Percentiles rank a stretch among this genome's conserved stretches.
Conservation (phyloP, 2,888 invertebrate species). For the Gisinianus flammeolus region DNA sequence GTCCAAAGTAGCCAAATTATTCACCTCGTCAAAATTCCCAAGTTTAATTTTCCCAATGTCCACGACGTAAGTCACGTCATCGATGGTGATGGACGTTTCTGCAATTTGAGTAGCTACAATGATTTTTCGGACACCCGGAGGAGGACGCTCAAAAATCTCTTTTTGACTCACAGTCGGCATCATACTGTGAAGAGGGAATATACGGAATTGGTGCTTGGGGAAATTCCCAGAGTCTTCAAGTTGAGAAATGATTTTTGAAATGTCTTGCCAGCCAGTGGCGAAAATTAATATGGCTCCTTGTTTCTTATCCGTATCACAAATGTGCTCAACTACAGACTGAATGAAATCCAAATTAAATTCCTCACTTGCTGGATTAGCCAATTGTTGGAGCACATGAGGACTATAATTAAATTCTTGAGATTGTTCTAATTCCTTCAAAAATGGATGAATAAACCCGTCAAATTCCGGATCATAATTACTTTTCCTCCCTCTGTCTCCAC, state of each 20-base stretch:
- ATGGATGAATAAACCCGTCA: too few relatives aligned
- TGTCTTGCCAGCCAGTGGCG: constrained; percentile 96
- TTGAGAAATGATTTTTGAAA: constrained; percentile 65
- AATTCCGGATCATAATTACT: constrained; percentile 69
- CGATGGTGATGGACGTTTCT: constrained; percentile 97
- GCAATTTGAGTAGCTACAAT: constrained; percentile 98
- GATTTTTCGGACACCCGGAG: constrained; percentile 82
- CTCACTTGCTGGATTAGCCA: constrained; percentile 83
- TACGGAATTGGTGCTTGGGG: constrained; percentile 71
- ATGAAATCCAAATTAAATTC: constrained; percentile 93
- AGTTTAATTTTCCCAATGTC: constrained; percentile 97
- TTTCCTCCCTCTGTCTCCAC: constrained; percentile 60
- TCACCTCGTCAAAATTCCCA: constrained; percentile 97
- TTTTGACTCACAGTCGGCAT: constrained; percentile 94
- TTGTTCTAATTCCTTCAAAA: constrained; percentile 68
- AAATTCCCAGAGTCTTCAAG: too few relatives aligned
- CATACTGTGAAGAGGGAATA: constrained; percentile 96
- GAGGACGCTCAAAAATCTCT: constrained; percentile 87
- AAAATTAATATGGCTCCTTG: constrained; percentile 92
- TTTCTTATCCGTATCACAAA: constrained; percentile 64
- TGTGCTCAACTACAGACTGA: constrained; percentile 72
- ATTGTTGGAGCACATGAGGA: constrained; percentile 69
- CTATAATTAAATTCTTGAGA: constrained; percentile 64
- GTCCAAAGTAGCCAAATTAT: constrained; percentile 98
- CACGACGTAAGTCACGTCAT: constrained; percentile 97